A percentile compares a stretch with the other conserved stretches of the same genome.
Evolutionary conservation across 2,888 invertebrate species (phyloP).

Genomic region (Aporophyla lueneburgensis): DNA sequence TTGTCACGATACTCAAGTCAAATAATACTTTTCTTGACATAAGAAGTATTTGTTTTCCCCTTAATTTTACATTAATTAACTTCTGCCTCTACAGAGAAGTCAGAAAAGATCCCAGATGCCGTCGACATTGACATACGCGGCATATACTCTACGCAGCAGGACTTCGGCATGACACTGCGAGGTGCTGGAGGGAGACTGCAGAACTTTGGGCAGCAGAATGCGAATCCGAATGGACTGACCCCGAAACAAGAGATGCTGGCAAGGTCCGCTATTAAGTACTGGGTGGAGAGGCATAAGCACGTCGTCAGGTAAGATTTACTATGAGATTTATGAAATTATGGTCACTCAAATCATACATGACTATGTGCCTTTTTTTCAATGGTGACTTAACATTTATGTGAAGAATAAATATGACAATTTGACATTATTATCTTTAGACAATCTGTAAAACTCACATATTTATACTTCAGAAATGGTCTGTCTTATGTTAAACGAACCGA

Average conservation of each 20-base stretch:
- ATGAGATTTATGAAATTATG: neutral
- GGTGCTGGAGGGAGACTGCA: constrained; percentile 92
- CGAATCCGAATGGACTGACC: constrained; percentile 94
- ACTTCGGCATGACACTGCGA: constrained; percentile 94
- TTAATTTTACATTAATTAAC: too few species aligned
- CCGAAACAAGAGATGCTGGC: constrained; percentile 96
- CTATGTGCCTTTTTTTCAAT: neutral
- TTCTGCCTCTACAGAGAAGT: constrained; percentile 76
- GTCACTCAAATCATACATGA: too few species aligned
- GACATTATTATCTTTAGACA: neutral
- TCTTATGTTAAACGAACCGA: too few species aligned
- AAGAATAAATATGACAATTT: neutral
- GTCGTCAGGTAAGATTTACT: constrained; percentile 93
- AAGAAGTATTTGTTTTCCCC: too few species aligned
- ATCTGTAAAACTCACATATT: neutral
- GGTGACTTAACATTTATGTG: neutral
- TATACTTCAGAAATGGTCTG: neutral
- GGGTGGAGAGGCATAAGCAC: constrained; percentile 97
- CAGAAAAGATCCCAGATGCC: constrained; percentile 88
- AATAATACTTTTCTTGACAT: too few species aligned
- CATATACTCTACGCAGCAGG: constrained; percentile 94
- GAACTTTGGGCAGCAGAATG: constrained; percentile 89
- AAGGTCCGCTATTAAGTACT: constrained; percentile 96
- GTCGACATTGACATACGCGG: constrained; percentile 93
- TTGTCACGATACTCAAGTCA: too few species aligned